These are phyloP conservation scores for Cossypha polioptera DNA, from an alignment of 2,797 vertebrate species.

Conservation along the genomic window DNA sequence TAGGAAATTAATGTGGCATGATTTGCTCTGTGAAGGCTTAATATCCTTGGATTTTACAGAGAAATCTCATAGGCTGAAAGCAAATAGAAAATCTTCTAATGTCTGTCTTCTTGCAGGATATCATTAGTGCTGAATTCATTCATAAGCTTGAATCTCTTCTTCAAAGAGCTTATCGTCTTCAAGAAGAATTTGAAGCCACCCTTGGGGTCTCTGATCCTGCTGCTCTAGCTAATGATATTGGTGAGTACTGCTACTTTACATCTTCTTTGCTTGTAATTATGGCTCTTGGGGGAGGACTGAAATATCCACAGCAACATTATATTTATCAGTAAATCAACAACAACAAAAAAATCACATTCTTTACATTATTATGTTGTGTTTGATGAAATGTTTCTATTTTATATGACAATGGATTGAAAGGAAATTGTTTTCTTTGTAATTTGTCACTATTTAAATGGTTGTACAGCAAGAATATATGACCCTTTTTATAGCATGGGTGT, in stretches of 20 bases:
- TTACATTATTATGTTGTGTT: not conserved
- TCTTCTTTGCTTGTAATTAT: not conserved
- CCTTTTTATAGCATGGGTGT: not conserved
- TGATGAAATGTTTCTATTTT: not conserved
- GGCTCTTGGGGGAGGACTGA: not conserved
- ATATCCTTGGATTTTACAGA: not conserved
- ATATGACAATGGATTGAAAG: not conserved
- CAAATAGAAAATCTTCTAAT: not conserved
- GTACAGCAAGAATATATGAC: not conserved
- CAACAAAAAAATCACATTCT: not conserved
- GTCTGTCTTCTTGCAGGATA: conserved; percentile 78
- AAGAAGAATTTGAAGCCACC: conserved; percentile 94
- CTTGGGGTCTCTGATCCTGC: conserved; percentile 83
- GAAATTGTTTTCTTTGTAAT: not conserved
- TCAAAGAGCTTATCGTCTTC: conserved; percentile 93
- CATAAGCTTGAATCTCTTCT: conserved; percentile 93
- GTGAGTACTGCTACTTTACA: conserved; percentile 73
- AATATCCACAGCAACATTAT: not conserved
- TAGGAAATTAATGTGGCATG: not conserved
- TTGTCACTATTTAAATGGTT: not conserved
- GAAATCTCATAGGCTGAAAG: not conserved
- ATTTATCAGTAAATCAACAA: not conserved
- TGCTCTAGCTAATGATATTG: conserved; percentile 79
- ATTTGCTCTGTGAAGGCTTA: not conserved
- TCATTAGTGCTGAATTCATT: conserved; percentile 93